Evolutionary conservation across 1,140 invertebrate species (phyloP).

Genomic region (Sipha flava): DNA sequence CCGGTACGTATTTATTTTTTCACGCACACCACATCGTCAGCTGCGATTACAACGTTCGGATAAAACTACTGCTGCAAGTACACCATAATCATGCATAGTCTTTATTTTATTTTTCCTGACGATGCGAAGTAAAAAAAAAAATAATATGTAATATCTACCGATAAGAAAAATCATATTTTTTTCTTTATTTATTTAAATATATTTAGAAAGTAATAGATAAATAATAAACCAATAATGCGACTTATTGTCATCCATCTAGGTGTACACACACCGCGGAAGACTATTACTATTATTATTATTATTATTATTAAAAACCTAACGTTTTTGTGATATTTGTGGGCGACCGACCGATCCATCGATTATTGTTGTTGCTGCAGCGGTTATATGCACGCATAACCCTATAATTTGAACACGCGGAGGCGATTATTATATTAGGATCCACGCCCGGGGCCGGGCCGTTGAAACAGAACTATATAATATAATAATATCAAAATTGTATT

Average conservation of each 20-base stretch:
- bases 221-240: not conserved
- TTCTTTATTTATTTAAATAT: no score
- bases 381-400: not conserved
- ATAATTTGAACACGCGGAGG: slow-evolving; percentile 26
- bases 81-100: not conserved
- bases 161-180: not conserved
- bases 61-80: not conserved
- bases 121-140: not conserved
- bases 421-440: slow-evolving; percentile 18
- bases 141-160: not conserved
- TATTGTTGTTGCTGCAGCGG: not conserved
- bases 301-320: not conserved
- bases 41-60: not conserved
- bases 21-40: not conserved
- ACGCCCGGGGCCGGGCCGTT: not conserved
- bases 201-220: not conserved
- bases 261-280: not conserved
- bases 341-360: not conserved
- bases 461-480: not conserved
- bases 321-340: not conserved
- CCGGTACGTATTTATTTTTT: not conserved
- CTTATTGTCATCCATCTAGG: not conserved
- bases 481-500: slow-evolving; percentile 21
- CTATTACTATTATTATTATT: not conserved
- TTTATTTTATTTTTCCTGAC: no score